Evolutionary conservation across 1,140 invertebrate species (phyloP), one percentile per base, ranked within the genome.

Genomic region (Cecropterus lyciades): DNA sequence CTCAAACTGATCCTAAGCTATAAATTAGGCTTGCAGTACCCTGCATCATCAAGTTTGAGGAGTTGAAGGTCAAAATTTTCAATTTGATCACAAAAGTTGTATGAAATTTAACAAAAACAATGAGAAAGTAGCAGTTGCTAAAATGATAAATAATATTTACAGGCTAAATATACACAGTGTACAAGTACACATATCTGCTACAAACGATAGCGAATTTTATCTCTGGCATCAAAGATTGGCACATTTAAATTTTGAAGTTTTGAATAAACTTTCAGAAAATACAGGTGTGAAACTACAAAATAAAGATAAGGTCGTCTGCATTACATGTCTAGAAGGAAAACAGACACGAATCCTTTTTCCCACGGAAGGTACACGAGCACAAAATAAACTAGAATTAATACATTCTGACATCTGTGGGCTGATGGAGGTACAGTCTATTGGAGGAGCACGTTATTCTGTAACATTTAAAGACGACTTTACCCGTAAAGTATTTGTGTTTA

Each of bases 401-500:
- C 89, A 92, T 66, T 80, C 82, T 0, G 92, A 93, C 69, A 55
- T 93, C 0, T 88, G 82, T 64, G 92, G 92, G 15, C 91, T 87
- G 10, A 89, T 93, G 84, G 74, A 84, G 11, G 60, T 73, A 5
- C 52, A 13, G 15, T 89, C 84, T 3, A 42, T 83, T 27, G 84
- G 87, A 30, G 80, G 79, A 11, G 75, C 79, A 5, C 60, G 55
- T 8, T 93, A 91, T 66, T 84, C 90, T 30, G 20, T 92, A 0
- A 89, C 92, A 0, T 89, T 93, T 30, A 92, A 89, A 3, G 92
- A 93, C 73, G 91, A 93, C 20, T 88, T 57, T 53, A 77, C 83
- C 6, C 71, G 84, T 42, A 90, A 87, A 74, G 77, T 80, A 64
- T 79, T 75, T 65, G 75, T 90, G n/a, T 81, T 85, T 59, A 73